These are phyloP conservation scores for Chlorodrepanis virens DNA, from an alignment of 2,113 vertebrate genomes.

Conservation along the genomic window DNA sequence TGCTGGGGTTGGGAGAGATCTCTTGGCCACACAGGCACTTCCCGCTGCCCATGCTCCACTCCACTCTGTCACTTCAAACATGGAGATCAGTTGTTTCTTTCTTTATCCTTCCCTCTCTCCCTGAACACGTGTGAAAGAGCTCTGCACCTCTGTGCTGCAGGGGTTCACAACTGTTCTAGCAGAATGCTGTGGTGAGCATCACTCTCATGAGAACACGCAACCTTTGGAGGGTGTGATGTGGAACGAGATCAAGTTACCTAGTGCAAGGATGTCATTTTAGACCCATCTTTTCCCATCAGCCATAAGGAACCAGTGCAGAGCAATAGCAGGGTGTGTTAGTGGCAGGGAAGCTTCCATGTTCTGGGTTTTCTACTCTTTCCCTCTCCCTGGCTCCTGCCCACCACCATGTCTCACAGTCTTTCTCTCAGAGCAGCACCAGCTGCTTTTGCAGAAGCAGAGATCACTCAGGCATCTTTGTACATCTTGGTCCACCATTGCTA, in stretches of 20 bases:
- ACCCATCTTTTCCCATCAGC: not conserved
- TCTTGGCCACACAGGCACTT: not conserved
- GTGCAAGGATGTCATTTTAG: not conserved
- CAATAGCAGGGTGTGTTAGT: not conserved
- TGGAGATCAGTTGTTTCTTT: not conserved
- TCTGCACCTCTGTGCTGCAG: not conserved
- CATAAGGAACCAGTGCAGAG: not conserved
- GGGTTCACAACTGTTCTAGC: rapidly evolving
- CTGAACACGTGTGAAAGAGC: rapidly evolving
- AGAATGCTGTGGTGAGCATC: not conserved
- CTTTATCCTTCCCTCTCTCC: not conserved
- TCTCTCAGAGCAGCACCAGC: not conserved
- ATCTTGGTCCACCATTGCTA: not conserved
- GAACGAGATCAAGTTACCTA: not conserved
- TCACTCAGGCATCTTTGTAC: not conserved
- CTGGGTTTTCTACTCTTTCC: not conserved
- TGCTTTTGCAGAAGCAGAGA: not conserved
- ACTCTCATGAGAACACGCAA: not conserved
- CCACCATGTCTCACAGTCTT: not conserved
- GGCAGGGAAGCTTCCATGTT: not conserved
- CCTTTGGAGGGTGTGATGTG: not conserved
- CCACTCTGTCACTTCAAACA: not conserved
- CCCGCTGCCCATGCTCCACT: rapidly evolving
- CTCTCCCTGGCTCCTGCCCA: not conserved
- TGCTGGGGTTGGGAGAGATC: not conserved